Evolutionary conservation across 2,113 vertebrate species (phyloP), one percentile per base, ranked within the genome.

Genomic region (Scomber japonicus): DNA sequence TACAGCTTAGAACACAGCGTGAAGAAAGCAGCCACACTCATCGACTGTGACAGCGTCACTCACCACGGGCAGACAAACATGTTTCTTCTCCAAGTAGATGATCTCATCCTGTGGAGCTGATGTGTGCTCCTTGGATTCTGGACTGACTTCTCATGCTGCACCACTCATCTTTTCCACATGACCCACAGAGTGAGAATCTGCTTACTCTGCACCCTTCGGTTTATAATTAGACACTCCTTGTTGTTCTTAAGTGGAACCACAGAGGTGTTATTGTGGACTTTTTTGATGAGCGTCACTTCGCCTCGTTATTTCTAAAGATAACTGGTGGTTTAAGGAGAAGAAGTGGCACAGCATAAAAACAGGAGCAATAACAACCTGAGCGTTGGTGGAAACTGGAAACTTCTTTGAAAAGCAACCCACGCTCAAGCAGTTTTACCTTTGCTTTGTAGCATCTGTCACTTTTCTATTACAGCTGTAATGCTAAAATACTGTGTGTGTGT

Each of bases 161-260:
- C 40, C 46, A 12, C 53, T 81, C 35, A 48, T 81, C n/a, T 68
- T 48, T 78, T 78, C 66, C 65, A 59, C 51, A 50, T 13, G 31
- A 67, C 30, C 71, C 73, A n/a, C 54, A 19, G 7, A 31, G 59
- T 68, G 30, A n/a, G 31, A 82, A 59, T 30, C 44, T 3, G 27
- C 78, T 53, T 10, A 56, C 75, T 24, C 49, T 67, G 66, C 57
- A 46, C 19, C 2, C 64, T 61, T 80, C 27, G 16, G 56, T 16
- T 16, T 46, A 40, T 80, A 65, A 78, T 75, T 62, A 87, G 27
- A 84, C 63, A 5, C 45, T 54, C 31, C 11, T 19, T 61, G 71
- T 67, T 75, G 17, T 50, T 19, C 57, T 40, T 40, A 2, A 10
- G 60, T 1, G 5, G 7, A 3, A 5, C 50, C 45, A 2, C 56